Base-by-base conservation (phyloP, 1,140 invertebrate genomes). In the Radopholus similis region DNA sequence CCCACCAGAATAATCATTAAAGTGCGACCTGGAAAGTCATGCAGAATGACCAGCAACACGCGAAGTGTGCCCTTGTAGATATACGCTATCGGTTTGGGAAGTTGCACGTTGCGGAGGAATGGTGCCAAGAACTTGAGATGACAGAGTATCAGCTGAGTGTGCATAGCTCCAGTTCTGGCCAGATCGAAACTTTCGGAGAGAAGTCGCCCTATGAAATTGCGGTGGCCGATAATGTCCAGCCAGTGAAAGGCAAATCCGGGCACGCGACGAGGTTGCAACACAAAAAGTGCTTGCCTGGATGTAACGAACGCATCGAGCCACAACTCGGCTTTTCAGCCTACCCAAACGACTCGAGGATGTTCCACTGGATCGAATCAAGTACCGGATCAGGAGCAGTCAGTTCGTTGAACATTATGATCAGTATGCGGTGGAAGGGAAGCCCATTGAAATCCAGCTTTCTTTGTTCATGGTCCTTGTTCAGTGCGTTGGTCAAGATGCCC, bases 191-290 rank as follows among this genome's bases (percentile, higher is more conserved):
- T 40, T 30, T 91, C 88, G 0, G 91, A 91, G 11, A 98, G 85
- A 85, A 97, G 91, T 60, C 93, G 86, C 15, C 92, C 93, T 70
- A 99, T 91, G 83, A 98, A 97, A 0, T 94, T 90, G 44, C 95
- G 86, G 84, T 99, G 94, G 1, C 93, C 80, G 13, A 98, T 89
- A 23, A 99, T 86, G 84, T 99, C 95, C 38, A 99, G 84, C 95
- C 96, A 99, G 15, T 95, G 91, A 83, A 94, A 98, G 54, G 92
- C 91, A 84, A 99, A 99, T 0, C 92, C 94, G 0, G 95, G 92
- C 0, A 91, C 92, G 77, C 93, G 90, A n/a, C 88, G 88, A n/a
- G 95, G 95, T 64, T 90, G 86, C 54, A 98, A 47, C 3, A 68
- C 15, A 70, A 70, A 73, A 23, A 62, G 63, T 6, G 34, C 58